Evolutionary conservation across 2,888 invertebrate species (phyloP).

Genomic region (Agrotis clavis): DNA sequence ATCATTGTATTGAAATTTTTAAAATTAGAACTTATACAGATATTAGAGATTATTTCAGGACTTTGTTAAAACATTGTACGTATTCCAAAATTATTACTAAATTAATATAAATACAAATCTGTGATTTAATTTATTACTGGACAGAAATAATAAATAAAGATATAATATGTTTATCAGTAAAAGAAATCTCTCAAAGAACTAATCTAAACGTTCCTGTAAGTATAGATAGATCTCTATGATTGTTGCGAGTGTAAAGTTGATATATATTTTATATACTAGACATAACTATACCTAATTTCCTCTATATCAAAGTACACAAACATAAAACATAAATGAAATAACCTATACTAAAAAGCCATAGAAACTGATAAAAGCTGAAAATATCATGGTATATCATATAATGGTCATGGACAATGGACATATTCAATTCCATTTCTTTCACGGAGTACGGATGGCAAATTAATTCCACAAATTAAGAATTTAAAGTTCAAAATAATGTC

Average conservation of each 20-base stretch:
- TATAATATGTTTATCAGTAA: conserved; percentile 66
- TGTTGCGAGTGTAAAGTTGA: conserved; percentile 82
- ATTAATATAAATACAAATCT: conserved; percentile 87
- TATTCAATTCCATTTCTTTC: not conserved
- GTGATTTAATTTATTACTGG: conserved; percentile 90
- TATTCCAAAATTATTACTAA: conserved; percentile 81
- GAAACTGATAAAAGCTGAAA: not conserved
- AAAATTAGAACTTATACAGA: conserved; percentile 75
- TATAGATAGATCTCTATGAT: conserved; percentile 89
- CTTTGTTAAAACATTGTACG: conserved; percentile 68
- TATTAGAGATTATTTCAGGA: conserved; percentile 75
- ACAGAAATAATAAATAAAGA: conserved; percentile 71
- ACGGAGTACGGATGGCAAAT: not conserved
- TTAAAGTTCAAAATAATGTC: not conserved
- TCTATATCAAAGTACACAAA: conserved; percentile 19
- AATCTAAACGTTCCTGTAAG: conserved; percentile 89
- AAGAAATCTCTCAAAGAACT: conserved; percentile 83
- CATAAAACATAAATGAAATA: not conserved
- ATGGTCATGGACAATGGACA: not conserved
- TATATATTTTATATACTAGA: conserved; percentile 63
- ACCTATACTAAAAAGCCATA: conserved; percentile 3
- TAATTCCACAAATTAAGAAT: too few species aligned
- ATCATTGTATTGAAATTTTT: conserved; percentile 82
- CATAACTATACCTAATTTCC: conserved; percentile 35
- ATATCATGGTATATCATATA: too few species aligned